Evolutionary conservation across 2,113 vertebrate species (phyloP).

Genomic region (Harpagus bidentatus): DNA sequence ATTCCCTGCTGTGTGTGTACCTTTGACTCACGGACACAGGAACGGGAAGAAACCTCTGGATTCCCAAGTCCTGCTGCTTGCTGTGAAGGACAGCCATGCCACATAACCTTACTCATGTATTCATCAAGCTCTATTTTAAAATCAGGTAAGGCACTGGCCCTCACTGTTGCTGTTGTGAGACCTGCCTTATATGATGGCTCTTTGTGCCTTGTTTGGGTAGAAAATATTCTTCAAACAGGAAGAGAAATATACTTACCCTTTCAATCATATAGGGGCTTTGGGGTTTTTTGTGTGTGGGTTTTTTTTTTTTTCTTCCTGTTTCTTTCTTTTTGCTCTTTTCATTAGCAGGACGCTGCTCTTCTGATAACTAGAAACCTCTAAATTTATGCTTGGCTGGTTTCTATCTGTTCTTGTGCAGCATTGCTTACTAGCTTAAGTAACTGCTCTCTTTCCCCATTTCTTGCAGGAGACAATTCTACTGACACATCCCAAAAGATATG

Average conservation of each 20-base stretch:
- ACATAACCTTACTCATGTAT: fast-evolving
- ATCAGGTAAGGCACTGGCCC: background rate
- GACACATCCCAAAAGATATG: background rate
- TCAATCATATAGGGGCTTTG: background rate
- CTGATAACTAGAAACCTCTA: background rate
- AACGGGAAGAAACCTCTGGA: background rate
- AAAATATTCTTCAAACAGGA: background rate
- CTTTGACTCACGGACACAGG: background rate
- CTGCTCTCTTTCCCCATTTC: background rate
- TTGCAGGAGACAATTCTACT: background rate
- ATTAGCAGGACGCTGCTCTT: background rate
- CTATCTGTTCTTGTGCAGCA: background rate
- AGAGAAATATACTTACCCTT: background rate
- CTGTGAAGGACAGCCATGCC: background rate
- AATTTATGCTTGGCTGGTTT: background rate
- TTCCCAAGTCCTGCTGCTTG: no score
- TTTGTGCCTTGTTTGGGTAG: background rate
- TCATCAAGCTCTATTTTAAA: background rate
- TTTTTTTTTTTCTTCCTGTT: background rate
- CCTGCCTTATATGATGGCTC: background rate
- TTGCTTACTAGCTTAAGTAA: background rate
- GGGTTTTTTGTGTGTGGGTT: no score
- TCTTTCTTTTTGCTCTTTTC: background rate
- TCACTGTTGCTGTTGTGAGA: background rate
- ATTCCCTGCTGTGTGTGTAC: no score